These are phyloP conservation scores for Empis stercorea DNA, from an alignment of 2,888 invertebrate species.

Conservation along the genomic window DNA sequence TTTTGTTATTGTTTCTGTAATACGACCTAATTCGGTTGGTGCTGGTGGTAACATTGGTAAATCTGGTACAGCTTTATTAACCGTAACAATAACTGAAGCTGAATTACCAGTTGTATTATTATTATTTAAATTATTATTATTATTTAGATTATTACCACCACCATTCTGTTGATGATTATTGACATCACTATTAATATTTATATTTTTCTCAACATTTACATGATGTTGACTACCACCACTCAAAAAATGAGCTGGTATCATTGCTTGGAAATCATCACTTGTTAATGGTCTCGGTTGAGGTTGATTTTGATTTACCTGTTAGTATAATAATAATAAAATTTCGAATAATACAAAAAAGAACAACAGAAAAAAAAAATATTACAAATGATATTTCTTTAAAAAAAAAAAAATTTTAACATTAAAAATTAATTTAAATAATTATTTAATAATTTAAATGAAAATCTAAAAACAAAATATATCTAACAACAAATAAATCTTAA, in stretches of 20 bases:
- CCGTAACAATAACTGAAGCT: slow-evolving; percentile 66
- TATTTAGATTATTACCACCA: slow-evolving; percentile 10
- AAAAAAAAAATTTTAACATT: background rate
- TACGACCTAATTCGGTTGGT: slow-evolving; percentile 69
- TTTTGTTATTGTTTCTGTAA: slow-evolving; percentile 92
- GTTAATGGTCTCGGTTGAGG: slow-evolving; percentile 65
- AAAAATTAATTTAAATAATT: slow-evolving; percentile 4
- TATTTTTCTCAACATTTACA: slow-evolving; percentile 35
- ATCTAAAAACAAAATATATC: too few species aligned
- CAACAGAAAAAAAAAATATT: background rate
- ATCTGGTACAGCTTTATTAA: slow-evolving; percentile 59
- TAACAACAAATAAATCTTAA: too few species aligned
- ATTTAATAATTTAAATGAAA: slow-evolving; percentile 1
- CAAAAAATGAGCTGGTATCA: slow-evolving; percentile 86
- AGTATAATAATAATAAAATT: background rate
- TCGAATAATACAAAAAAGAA: background rate
- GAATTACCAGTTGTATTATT: slow-evolving; percentile 28
- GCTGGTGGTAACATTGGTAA: slow-evolving; percentile 67
- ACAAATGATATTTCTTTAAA: background rate
- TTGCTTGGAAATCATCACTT: slow-evolving; percentile 89
- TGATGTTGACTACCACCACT: slow-evolving; percentile 64
- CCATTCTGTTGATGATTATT: slow-evolving; percentile 18
- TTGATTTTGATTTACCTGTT: slow-evolving; percentile 13
- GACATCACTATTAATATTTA: slow-evolving; percentile 31
- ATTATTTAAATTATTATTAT: slow-evolving; percentile 19